Percentiles rank a stretch among this genome's conserved stretches.
Conservation (phyloP, 2,113 vertebrate genomes). For the Ranitomeya imitator region DNA sequence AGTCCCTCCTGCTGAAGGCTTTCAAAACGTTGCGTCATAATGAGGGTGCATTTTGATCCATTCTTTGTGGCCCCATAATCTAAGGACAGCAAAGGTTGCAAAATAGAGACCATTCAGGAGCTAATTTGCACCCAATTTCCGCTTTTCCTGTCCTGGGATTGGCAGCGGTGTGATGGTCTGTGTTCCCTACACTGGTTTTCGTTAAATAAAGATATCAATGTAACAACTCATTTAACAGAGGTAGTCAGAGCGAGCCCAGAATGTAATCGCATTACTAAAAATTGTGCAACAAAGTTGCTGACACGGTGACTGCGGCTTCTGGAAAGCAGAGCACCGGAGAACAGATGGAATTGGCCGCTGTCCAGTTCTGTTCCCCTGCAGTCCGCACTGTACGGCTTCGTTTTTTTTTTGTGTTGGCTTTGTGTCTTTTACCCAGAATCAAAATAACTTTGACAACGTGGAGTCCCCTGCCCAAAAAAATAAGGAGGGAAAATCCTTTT, state of each 20-base stretch:
- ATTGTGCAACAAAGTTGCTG: constrained; percentile 32
- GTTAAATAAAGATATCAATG: constrained; percentile 37
- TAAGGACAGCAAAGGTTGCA: background rate
- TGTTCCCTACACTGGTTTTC: background rate
- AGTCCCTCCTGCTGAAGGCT: background rate
- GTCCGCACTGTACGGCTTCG: background rate
- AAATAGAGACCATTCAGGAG: background rate
- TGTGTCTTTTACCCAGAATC: background rate
- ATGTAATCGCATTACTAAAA: constrained; percentile 37
- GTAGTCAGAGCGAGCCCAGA: constrained; percentile 11
- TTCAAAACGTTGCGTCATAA: background rate
- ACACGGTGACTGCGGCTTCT: constrained; percentile 27
- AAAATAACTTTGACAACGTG: constrained; percentile 13
- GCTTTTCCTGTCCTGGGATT: background rate
- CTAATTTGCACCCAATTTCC: background rate
- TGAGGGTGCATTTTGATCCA: background rate
- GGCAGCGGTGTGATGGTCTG: background rate
- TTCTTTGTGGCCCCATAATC: background rate
- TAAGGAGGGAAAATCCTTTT: background rate
- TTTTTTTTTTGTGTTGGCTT: background rate
- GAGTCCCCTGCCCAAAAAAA: background rate
- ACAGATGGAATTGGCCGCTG: background rate
- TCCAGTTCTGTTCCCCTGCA: constrained; percentile 29
- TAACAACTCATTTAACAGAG: constrained; percentile 1
- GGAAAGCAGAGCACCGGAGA: background rate